These are phyloP conservation scores for Gortyna flavago DNA, from an alignment of 2,888 invertebrate genomes.

Conservation along the genomic window DNA sequence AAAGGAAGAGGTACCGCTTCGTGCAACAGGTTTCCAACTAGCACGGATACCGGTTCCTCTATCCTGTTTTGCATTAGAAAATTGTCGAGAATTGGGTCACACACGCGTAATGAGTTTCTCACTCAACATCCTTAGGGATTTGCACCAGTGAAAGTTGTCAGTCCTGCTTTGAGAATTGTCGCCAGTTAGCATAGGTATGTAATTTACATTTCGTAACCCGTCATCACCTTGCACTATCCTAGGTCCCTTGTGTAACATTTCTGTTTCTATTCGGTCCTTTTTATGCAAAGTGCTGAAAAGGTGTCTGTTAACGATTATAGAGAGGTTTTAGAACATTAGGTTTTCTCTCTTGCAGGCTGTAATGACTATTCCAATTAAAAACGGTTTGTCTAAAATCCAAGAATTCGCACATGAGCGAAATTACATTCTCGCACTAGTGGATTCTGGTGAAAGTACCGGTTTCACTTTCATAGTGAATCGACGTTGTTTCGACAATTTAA, in stretches of 20 bases:
- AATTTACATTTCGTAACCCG: slow-evolving; percentile 59
- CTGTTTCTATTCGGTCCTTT: slow-evolving; percentile 27
- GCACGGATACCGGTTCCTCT: slow-evolving; percentile 59
- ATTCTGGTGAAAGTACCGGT: slow-evolving; percentile 53
- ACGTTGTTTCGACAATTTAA: slow-evolving; percentile 66
- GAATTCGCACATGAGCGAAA: slow-evolving; percentile 42
- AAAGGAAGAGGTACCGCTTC: slow-evolving; percentile 63
- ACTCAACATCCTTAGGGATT: slow-evolving; percentile 74
- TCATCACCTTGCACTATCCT: slow-evolving; percentile 19
- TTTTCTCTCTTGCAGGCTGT: slow-evolving; percentile 18
- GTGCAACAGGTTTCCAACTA: slow-evolving; percentile 68
- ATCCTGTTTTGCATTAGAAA: slow-evolving; percentile 71
- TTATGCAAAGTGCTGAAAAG: slow-evolving; percentile 13
- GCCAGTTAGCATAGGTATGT: slow-evolving; percentile 64
- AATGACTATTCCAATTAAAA: slow-evolving; percentile 44
- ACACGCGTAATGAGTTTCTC: slow-evolving; percentile 73
- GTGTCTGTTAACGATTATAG: slow-evolving; percentile 5
- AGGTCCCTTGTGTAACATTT: slow-evolving; percentile 41
- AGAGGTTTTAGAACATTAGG: not conserved
- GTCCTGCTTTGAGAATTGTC: slow-evolving; percentile 62
- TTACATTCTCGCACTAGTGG: slow-evolving; percentile 37
- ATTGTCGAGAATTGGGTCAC: slow-evolving; percentile 75
- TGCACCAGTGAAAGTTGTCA: slow-evolving; percentile 70
- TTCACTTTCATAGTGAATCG: slow-evolving; percentile 59
- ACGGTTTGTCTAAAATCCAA: slow-evolving; percentile 20